These are phyloP conservation scores for Glyphotaelius pellucidus DNA, from an alignment of 2,888 invertebrate species.

Conservation along the genomic window DNA sequence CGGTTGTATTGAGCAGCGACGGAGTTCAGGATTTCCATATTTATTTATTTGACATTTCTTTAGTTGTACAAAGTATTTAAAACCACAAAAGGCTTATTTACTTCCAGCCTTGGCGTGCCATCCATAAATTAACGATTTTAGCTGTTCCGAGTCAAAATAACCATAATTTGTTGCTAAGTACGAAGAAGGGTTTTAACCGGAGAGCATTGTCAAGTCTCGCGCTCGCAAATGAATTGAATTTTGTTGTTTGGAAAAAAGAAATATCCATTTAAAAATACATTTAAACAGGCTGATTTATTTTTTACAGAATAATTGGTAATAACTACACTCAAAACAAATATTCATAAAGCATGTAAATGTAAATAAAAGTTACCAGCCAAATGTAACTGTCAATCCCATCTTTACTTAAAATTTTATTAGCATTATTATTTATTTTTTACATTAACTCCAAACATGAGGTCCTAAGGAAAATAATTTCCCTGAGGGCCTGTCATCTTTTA, in stretches of 20 bases:
- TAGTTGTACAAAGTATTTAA: slow-evolving; percentile 35
- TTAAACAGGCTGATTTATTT: neutral
- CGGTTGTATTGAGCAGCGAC: neutral
- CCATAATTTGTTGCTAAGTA: slow-evolving; percentile 42
- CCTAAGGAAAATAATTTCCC: too few relatives aligned
- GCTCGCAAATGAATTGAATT: neutral
- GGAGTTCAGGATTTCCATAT: neutral
- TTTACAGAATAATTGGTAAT: neutral
- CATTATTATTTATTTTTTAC: too few relatives aligned
- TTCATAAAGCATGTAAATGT: neutral
- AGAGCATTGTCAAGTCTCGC: slow-evolving; percentile 7
- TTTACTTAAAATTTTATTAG: too few relatives aligned
- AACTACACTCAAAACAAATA: neutral
- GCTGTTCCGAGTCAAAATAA: slow-evolving; percentile 3
- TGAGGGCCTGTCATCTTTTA: too few relatives aligned
- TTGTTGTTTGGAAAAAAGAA: neutral
- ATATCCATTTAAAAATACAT: slow-evolving; percentile 4
- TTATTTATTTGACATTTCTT: slow-evolving; percentile 41
- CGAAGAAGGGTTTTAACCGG: neutral
- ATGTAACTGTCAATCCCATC: too few relatives aligned
- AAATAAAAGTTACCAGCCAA: too few relatives aligned
- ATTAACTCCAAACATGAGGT: too few relatives aligned
- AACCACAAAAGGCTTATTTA: slow-evolving; percentile 17
- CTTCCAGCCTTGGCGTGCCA: slow-evolving; percentile 8
- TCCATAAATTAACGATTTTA: slow-evolving; percentile 43